These are phyloP conservation scores for Mystacornis crossleyi DNA, from an alignment of 2,113 vertebrate species.

Conservation along the genomic window DNA sequence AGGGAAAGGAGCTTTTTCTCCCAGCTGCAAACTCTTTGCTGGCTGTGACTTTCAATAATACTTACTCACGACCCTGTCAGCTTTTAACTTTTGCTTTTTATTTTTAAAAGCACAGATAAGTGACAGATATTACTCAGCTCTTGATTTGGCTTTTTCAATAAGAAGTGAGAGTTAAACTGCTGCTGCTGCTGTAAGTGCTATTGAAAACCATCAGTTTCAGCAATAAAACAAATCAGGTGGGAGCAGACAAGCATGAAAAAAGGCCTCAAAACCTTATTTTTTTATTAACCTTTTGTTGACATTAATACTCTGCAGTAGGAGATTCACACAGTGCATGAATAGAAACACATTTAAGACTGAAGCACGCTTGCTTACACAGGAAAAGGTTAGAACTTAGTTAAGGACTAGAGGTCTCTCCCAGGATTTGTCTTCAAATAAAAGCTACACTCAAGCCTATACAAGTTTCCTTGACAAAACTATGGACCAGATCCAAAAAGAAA, in stretches of 20 bases:
- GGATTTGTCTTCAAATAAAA: slow-evolving; percentile 44
- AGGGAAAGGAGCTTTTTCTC: background rate
- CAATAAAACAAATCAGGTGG: slow-evolving; percentile 35
- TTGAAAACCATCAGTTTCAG: slow-evolving; percentile 18
- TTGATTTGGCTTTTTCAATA: slow-evolving; percentile 42
- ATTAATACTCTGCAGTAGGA: slow-evolving; percentile 39
- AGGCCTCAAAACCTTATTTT: background rate
- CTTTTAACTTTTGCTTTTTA: slow-evolving; percentile 28
- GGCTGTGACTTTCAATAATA: background rate
- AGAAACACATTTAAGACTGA: slow-evolving; percentile 14
- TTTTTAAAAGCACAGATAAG: slow-evolving; percentile 32
- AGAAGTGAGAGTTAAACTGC: slow-evolving; percentile 10
- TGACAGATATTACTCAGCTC: slow-evolving; percentile 10
- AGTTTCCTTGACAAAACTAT: background rate
- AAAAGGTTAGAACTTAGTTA: slow-evolving; percentile 44
- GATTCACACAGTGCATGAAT: background rate
- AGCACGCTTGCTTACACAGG: background rate
- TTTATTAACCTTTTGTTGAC: slow-evolving; percentile 65
- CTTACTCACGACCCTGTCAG: background rate
- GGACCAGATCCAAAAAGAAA: background rate
- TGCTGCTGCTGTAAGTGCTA: background rate
- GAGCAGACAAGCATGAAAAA: background rate
- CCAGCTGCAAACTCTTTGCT: background rate
- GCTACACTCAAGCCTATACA: background rate
- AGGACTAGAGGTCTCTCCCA: background rate